Evolutionary conservation across 2,888 invertebrate genomes (phyloP).

Genomic region (Cheiracanthium punctorium): DNA sequence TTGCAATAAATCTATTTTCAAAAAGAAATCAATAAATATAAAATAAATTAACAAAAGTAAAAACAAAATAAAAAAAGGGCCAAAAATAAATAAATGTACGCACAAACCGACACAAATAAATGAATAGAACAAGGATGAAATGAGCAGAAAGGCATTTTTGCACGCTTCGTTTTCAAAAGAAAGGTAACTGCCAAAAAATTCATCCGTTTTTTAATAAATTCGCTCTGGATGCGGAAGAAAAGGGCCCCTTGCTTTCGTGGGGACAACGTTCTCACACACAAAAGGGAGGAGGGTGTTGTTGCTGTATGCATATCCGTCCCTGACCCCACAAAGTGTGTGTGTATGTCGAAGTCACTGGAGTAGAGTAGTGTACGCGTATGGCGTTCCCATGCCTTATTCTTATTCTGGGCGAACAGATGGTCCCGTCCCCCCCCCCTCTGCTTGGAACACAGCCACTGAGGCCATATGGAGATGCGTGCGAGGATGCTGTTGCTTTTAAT

Average conservation of each 20-base stretch:
- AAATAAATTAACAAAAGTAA: no score
- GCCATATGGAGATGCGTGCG: not conserved
- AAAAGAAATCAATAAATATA: no score
- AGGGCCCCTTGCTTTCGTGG: not conserved
- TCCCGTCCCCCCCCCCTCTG: not conserved
- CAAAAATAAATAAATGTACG: no score
- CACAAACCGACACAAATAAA: no score
- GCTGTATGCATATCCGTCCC: no score
- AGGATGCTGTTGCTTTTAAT: not conserved
- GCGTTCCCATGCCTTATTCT: conserved; percentile 9
- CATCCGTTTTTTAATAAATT: not conserved
- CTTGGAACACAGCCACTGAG: conserved; percentile 12
- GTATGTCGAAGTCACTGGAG: conserved; percentile 7
- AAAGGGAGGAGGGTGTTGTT: no score
- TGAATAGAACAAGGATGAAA: no score
- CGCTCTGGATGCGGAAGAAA: not conserved
- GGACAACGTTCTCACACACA: conserved; percentile 5
- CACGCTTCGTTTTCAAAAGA: no score
- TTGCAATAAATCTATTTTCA: no score
- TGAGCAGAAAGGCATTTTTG: no score
- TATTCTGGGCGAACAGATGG: not conserved
- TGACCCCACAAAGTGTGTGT: not conserved
- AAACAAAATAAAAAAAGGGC: no score
- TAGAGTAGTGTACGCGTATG: not conserved
- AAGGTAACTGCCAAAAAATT: no score